These are phyloP conservation scores for Octodon degus DNA, from an alignment of 2,113 vertebrate genomes.

Conservation along the genomic window DNA sequence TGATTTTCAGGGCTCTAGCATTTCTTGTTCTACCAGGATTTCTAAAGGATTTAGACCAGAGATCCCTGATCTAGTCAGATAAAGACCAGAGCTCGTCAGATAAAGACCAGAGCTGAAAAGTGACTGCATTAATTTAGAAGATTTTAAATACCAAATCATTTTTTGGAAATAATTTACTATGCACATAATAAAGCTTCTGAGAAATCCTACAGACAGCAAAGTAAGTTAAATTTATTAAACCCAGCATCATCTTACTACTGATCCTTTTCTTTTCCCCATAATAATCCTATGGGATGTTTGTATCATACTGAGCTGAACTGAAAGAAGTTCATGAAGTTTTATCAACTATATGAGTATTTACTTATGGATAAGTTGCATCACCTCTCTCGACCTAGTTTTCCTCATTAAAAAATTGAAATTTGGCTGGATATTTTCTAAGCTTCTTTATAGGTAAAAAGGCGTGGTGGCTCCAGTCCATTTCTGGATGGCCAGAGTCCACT, in stretches of 20 bases:
- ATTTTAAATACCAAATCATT: neutral
- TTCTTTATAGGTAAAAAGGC: neutral
- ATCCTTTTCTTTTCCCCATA: neutral
- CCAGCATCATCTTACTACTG: neutral
- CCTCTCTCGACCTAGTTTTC: neutral
- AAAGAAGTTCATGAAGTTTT: neutral
- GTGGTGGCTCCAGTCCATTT: neutral
- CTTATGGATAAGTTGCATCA: neutral
- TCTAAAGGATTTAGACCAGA: neutral
- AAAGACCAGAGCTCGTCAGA: neutral
- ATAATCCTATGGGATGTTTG: neutral
- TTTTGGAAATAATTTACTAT: neutral
- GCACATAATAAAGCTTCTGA: neutral
- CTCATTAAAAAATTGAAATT: conserved; percentile 35
- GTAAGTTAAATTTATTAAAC: conserved; percentile 15
- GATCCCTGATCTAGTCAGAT: too few relatives aligned
- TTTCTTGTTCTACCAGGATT: neutral
- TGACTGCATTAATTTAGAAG: neutral
- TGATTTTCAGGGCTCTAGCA: neutral
- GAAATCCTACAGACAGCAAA: neutral
- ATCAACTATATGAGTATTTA: neutral
- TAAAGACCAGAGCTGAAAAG: neutral
- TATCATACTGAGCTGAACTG: neutral
- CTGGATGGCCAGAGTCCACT: neutral
- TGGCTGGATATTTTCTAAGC: neutral